Conservation (phyloP, 2,888 invertebrate genomes). For the Drosophila barbarae region DNA sequence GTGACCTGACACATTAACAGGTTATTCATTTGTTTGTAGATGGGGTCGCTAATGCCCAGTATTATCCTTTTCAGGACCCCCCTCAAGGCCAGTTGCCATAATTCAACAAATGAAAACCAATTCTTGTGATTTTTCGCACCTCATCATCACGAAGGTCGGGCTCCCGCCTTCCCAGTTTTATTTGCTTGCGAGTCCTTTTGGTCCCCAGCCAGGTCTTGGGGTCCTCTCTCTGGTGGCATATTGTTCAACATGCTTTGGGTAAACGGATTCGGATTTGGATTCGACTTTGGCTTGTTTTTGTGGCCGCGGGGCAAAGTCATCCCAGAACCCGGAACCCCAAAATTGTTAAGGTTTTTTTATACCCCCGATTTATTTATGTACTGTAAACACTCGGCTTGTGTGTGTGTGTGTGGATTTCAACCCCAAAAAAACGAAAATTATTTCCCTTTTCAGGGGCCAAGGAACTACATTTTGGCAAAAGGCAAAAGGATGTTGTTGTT, state of each 20-base stretch:
- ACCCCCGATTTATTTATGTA: constrained; percentile 15
- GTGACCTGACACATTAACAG: constrained; percentile 27
- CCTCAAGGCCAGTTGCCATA: constrained; percentile 25
- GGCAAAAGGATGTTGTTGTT: neutral
- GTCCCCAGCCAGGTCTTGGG: neutral
- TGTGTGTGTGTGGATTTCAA: neutral
- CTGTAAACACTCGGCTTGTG: constrained; percentile 7
- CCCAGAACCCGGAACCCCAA: constrained; percentile 7
- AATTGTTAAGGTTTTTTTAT: constrained; percentile 28
- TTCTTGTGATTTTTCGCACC: constrained; percentile 62
- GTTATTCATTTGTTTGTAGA: neutral
- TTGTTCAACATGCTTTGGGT: constrained; percentile 50
- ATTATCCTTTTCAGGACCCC: constrained; percentile 8
- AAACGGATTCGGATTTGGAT: constrained; percentile 47
- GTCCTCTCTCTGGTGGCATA: constrained; percentile 30
- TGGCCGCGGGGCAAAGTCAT: constrained; percentile 24
- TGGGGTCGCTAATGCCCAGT: constrained; percentile 10
- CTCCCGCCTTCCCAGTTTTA: neutral
- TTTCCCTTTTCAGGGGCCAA: neutral
- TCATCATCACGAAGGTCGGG: constrained; percentile 42
- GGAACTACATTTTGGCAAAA: constrained; percentile 5
- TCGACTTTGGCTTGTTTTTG: constrained; percentile 20
- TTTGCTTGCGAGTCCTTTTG: constrained; percentile 3
- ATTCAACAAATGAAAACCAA: constrained; percentile 49
- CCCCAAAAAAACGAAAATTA: neutral